These are phyloP conservation scores for Celastrina argiolus DNA, from an alignment of 2,888 invertebrate genomes.

Conservation along the genomic window DNA sequence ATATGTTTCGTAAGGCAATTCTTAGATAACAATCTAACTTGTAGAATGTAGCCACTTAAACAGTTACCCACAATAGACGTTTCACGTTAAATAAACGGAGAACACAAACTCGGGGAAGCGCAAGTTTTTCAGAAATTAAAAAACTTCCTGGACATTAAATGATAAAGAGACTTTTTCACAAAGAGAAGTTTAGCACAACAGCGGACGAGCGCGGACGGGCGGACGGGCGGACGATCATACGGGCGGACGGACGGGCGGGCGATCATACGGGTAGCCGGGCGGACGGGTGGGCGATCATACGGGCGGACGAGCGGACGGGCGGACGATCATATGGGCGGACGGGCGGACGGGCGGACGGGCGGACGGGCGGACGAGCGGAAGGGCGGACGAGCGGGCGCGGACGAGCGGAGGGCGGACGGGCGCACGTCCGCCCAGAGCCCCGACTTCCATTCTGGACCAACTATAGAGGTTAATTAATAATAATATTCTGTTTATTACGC, in stretches of 20 bases:
- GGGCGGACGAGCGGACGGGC: too few species aligned
- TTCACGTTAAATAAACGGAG: neutral
- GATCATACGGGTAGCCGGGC: too few species aligned
- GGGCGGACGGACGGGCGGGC: too few species aligned
- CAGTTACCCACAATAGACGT: neutral
- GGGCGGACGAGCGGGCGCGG: neutral
- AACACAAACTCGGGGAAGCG: neutral
- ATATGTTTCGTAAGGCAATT: too few species aligned
- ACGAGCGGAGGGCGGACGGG: too few species aligned
- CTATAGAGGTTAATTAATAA: neutral
- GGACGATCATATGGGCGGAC: too few species aligned
- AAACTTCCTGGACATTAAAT: conserved; percentile 10
- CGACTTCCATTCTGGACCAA: neutral
- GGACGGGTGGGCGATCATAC: too few species aligned
- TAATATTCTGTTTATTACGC: neutral
- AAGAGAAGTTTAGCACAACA: conserved; percentile 6
- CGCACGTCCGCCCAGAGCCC: too few species aligned
- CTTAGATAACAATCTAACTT: too few species aligned
- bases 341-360: too few species aligned
- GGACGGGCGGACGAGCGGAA: neutral
- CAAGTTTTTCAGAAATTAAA: conserved; percentile 9
- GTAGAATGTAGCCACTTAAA: too few species aligned
- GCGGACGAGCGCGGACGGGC: neutral
- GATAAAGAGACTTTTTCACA: conserved; percentile 9
- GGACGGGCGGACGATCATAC: too few species aligned